A percentile compares a stretch with the other conserved stretches of the same genome.
Conservation (phyloP, 1,140 invertebrate species). For the Drosophila murphyi region DNA sequence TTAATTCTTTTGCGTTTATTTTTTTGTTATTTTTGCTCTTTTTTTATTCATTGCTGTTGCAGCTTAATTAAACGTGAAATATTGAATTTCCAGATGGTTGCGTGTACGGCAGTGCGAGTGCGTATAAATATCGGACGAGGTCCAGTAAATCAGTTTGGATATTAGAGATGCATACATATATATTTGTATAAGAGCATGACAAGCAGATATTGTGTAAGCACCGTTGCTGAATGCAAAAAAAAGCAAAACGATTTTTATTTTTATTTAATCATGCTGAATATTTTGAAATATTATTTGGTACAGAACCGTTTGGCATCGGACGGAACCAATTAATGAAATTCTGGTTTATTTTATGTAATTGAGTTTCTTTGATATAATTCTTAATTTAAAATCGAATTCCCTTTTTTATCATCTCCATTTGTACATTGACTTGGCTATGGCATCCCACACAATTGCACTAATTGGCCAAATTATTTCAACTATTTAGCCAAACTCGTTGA, state of each 20-base stretch:
- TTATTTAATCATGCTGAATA: neutral
- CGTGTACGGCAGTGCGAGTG: neutral
- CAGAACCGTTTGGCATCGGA: neutral
- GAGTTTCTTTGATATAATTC: neutral
- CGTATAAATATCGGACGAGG: conserved; percentile 30
- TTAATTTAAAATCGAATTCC: neutral
- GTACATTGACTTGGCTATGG: neutral
- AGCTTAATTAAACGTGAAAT: conserved; percentile 79
- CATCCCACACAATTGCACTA: conserved; percentile 45
- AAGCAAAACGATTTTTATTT: neutral
- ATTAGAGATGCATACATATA: conserved; percentile 7
- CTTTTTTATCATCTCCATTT: neutral
- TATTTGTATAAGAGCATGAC: neutral
- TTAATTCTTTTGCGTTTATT: conserved; percentile 42
- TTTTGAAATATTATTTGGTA: neutral
- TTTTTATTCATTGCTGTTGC: conserved; percentile 43
- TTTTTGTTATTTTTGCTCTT: conserved; percentile 29
- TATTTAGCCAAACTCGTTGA: conserved; percentile 64
- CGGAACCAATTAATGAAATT: neutral
- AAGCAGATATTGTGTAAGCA: neutral
- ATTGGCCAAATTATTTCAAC: conserved; percentile 78
- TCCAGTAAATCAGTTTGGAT: conserved; percentile 23
- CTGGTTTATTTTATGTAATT: neutral
- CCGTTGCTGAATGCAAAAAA: neutral
- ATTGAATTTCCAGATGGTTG: conserved; percentile 64